Percentiles rank a stretch among this genome's conserved stretches.
These are phyloP conservation scores for Channallabes apus DNA, from an alignment of 2,797 vertebrate species.

Conservation along the genomic window DNA sequence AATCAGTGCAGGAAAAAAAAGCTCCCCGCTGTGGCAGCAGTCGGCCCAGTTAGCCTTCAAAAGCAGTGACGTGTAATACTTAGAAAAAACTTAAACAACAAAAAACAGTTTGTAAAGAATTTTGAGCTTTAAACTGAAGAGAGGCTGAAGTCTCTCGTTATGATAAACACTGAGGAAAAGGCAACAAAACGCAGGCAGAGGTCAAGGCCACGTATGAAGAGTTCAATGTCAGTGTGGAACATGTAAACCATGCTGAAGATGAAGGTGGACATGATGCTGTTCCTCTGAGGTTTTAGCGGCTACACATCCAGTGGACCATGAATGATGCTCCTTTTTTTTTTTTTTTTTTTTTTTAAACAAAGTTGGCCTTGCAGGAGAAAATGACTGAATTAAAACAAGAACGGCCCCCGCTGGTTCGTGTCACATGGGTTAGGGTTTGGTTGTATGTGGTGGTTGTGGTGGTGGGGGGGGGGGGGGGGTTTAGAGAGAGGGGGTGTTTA, in stretches of 20 bases:
- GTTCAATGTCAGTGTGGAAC: conserved; percentile 50
- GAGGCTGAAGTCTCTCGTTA: conserved; percentile 16
- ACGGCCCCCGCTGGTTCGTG: conserved; percentile 34
- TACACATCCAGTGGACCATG: conserved; percentile 49
- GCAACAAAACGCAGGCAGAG: conserved; percentile 53
- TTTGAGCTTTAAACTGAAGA: conserved; percentile 34
- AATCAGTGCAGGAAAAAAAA: conserved; percentile 52
- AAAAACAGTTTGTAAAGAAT: conserved; percentile 20
- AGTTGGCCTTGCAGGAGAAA: conserved; percentile 38
- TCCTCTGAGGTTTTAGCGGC: conserved; percentile 43
- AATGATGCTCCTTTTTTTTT: conserved; percentile 38
- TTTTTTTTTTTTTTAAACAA: conserved; percentile 12
- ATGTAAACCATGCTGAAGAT: conserved; percentile 58
- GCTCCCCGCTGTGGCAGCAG: neutral
- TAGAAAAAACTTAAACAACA: neutral
- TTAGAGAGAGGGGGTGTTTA: conserved; percentile 44
- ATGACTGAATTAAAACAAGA: conserved; percentile 19
- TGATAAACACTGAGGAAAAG: conserved; percentile 35
- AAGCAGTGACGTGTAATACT: conserved; percentile 49
- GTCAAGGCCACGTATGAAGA: conserved; percentile 59
- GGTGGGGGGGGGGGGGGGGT: neutral
- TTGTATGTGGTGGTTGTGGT: conserved; percentile 4
- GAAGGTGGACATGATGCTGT: conserved; percentile 35
- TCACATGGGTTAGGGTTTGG: conserved; percentile 39
- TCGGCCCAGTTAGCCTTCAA: conserved; percentile 42